These are phyloP conservation scores for Dendrolimus punctatus DNA, from an alignment of 1,140 invertebrate genomes.

Conservation along the genomic window DNA sequence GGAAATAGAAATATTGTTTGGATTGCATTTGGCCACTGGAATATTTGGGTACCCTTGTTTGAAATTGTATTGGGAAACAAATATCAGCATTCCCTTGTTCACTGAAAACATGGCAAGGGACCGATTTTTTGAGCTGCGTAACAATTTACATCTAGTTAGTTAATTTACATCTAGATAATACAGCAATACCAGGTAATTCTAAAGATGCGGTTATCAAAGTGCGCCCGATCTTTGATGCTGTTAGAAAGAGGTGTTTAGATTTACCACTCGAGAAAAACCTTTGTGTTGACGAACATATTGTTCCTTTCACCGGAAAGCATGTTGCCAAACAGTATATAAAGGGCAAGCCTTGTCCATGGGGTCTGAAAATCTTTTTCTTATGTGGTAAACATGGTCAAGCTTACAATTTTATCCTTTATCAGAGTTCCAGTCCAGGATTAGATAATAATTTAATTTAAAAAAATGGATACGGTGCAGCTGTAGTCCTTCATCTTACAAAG, in stretches of 20 bases:
- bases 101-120: slow-evolving; percentile 30
- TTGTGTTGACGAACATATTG: slow-evolving; percentile 29
- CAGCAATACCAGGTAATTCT: slow-evolving; percentile 19
- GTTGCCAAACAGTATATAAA: slow-evolving; percentile 27
- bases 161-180: too few species aligned
- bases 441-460: slow-evolving; percentile 24
- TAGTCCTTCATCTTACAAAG: too few species aligned
- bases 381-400: slow-evolving; percentile 26
- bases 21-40: slow-evolving; percentile 27
- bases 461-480: slow-evolving; percentile 27
- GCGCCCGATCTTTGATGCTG: slow-evolving; percentile 28
- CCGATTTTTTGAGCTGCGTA: slow-evolving; percentile 30
- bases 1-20: slow-evolving; percentile 27
- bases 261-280: slow-evolving; percentile 26
- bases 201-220: slow-evolving; percentile 31
- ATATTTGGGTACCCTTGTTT: too few species aligned
- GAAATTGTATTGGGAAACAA: slow-evolving; percentile 34
- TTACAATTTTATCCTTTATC: slow-evolving; percentile 27
- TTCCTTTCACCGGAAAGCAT: slow-evolving; percentile 33
- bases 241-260: slow-evolving; percentile 26
- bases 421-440: slow-evolving; percentile 26
- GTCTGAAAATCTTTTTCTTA: slow-evolving; percentile 24
- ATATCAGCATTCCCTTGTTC: too few species aligned
- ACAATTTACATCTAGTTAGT: slow-evolving; percentile 30
- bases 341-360: slow-evolving; percentile 27